phyloP scores from a whole-genome alignment of 53 echinoderm and acorn worm species.

The Hippasteria phrygiana region DNA sequence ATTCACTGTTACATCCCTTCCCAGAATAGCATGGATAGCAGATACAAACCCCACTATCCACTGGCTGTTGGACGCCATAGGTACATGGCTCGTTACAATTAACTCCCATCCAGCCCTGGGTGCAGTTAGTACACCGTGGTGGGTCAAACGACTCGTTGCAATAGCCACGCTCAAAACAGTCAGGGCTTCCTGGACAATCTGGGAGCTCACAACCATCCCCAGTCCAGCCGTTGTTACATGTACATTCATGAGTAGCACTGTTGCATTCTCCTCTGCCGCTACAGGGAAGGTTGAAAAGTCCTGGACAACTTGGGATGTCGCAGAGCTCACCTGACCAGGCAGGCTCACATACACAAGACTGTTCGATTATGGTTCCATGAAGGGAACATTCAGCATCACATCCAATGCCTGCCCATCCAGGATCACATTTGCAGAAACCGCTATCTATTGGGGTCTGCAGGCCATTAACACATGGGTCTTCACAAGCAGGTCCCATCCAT shows the following conservation, averaged over 20 bases:
- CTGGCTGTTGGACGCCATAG: constrained; percentile 72
- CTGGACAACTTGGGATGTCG: constrained; percentile 86
- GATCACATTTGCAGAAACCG: constrained; percentile 79
- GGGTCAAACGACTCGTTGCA: constrained; percentile 85
- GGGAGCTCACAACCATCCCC: constrained; percentile 90
- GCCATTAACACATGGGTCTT: constrained; percentile 88
- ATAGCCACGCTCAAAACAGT: constrained; percentile 81
- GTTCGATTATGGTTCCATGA: constrained; percentile 78
- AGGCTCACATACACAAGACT: constrained; percentile 72
- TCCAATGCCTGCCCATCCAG: constrained; percentile 84
- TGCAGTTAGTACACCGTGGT: constrained; percentile 82
- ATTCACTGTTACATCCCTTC: constrained; percentile 87
- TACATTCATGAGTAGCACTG: constrained; percentile 82
- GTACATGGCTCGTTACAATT: constrained; percentile 83
- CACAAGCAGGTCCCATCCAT: constrained; percentile 95
- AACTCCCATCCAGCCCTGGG: constrained; percentile 80
- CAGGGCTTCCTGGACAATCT: constrained; percentile 90
- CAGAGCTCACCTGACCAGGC: constrained; percentile 84
- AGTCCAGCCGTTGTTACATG: constrained; percentile 83
- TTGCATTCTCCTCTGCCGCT: constrained; percentile 92
- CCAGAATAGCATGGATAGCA: constrained; percentile 91
- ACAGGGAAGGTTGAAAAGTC: constrained; percentile 72
- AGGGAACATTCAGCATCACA: constrained; percentile 93
- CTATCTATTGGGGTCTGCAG: constrained; percentile 86
- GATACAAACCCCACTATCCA: constrained; percentile 86